Base-by-base conservation (phyloP, 1,140 invertebrate genomes). In the Apocrypta bakeri region DNA sequence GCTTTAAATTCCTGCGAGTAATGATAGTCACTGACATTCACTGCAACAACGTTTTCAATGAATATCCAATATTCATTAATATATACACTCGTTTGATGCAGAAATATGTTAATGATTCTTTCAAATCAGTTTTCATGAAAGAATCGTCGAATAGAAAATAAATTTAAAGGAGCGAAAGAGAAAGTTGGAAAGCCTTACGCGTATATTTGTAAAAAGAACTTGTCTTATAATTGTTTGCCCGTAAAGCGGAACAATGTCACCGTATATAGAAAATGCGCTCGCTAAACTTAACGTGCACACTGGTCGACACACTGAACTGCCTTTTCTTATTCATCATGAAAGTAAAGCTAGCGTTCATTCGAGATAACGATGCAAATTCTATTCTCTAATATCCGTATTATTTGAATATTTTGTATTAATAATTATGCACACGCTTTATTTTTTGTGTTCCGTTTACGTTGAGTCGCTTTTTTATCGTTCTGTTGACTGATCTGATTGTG, bases 201-300 rank as follows among this genome's bases (percentile, higher is more conserved):
- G 25, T 72, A 37, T 12, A 48, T 71, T 56, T 0, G 61, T 61
- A 56, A 79, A n/a, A 71, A 37, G 27, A 72, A 56, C n/a, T 69
- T 14, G 24, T 72, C 48, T 71, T 71, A n/a, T n/a, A 79, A 79
- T 79, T 72, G 64, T 63, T 88, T 72, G 33, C 82, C 12, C 64
- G 76, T 37, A 33, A 2, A 71, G 31, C 12, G 40, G 79, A 84
- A 83, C 72, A 69, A 72, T 81, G 17, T 72, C 29, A 76, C 71
- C 17, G 8, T 8, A 68, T 27, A 27, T 69, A 79, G 40, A 83
- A 72, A 73, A 73, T 83, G 24, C 69, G 71, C 82, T 86, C 83
- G 87, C 85, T 86, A 77, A 85, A 0, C 42, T n/a, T 24, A 72
- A 71, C n/a, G 40, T 27, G 9, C 4, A 17, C 66, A 33, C 24